Percentiles rank a stretch among this genome's conserved stretches.
Evolutionary conservation across 2,888 invertebrate species (phyloP).

Genomic region (Doris montereyensis): DNA sequence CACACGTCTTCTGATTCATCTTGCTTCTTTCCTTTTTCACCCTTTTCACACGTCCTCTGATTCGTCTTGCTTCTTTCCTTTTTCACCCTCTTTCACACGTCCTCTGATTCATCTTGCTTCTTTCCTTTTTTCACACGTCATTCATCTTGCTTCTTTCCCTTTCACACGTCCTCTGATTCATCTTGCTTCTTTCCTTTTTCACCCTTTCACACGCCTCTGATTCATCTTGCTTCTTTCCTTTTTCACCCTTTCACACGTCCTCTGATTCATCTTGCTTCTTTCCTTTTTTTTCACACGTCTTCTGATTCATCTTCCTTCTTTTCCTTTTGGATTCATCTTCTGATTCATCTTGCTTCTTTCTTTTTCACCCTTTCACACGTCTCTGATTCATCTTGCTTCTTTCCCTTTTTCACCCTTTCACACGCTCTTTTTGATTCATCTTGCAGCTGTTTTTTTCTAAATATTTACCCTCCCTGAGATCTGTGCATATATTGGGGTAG

Average conservation of each 20-base stretch:
- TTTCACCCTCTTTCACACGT: background rate
- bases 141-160: background rate
- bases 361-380: background rate
- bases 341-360: background rate
- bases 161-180: background rate
- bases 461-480: too few species aligned
- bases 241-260: conserved; percentile 1
- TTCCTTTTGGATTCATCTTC: too few species aligned
- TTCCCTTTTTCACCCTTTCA: background rate
- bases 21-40: background rate
- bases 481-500: too few species aligned
- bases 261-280: conserved; percentile 1
- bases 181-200: background rate
- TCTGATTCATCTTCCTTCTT: conserved; percentile 12
- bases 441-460: background rate
- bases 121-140: background rate
- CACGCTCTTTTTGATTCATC: conserved; percentile 3
- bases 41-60: background rate
- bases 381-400: background rate
- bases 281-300: conserved; percentile 1
- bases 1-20: background rate
- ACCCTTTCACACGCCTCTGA: background rate
- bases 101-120: background rate
- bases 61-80: background rate
- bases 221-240: background rate